Base-by-base conservation (phyloP, 2,797 vertebrate genomes). In the Falco cherrug region DNA sequence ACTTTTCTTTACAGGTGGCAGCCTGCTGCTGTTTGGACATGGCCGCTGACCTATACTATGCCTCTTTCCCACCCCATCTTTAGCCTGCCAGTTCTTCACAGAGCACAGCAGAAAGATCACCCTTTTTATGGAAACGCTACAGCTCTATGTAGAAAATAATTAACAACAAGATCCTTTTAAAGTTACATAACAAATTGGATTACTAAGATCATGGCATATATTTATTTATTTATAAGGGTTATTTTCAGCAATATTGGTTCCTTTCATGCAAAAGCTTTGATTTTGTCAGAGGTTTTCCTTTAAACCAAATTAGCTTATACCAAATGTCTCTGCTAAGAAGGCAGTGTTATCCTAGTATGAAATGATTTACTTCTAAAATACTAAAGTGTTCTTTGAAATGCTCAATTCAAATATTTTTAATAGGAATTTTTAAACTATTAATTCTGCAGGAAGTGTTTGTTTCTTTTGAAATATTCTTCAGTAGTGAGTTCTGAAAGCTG, bases 231-330 rank as follows among this genome's bases (percentile, higher is more conserved):
- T 87, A 54, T 84, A 19, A 56, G 31, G 20, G 15, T 41, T 81
- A 73, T 91, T 96, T 97, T 81, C 22, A 82, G 37, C 10, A 73
- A 10, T 76, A 65, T 75, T 70, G 19, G 16, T 41, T 67, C n/a
- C 45, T 92, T 96, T 92, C 48, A 95, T 90, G 67, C 14, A 67
- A 92, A 88, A 82, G 29, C 84, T 93, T 93, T 90, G 92, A 92
- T 89, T 96, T 93, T 82, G 50, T 90, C 76, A 65, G 54, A 91
- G 43, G 26, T 22, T 71, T 87, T 92, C 60, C 54, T 82, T 86
- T 76, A 84, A 91, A 84, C 10, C 21, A 86, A 84, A 86, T 89
- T 78, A 87, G 65, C 9, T 73, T 76, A 28, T 15, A 75, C 15
- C 7, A 61, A 82, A 84, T 69, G 18, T 53, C 16, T 17, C 69